phyloP scores from a whole-genome alignment of 1,140 invertebrate species.

The Pantala flavescens region DNA sequence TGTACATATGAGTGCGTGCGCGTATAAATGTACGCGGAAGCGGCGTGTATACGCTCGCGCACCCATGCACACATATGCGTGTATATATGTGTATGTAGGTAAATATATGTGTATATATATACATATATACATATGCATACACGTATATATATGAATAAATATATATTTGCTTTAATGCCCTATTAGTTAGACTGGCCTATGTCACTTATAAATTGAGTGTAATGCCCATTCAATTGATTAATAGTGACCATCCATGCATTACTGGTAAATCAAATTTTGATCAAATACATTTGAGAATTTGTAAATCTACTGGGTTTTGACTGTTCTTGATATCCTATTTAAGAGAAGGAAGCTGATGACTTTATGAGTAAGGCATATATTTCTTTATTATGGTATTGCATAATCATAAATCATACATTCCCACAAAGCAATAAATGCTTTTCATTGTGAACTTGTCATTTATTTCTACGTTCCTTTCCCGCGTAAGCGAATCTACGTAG shows the following conservation, averaged over 20 bases:
- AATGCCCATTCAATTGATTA: neutral
- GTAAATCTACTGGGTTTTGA: constrained; percentile 4
- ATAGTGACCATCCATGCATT: constrained; percentile 9
- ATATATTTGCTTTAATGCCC: constrained; percentile 1
- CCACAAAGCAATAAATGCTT: constrained; percentile 6
- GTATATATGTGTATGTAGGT: no score
- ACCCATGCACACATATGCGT: no score
- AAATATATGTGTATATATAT: neutral
- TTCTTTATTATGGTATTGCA: constrained; percentile 10
- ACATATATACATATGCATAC: no score
- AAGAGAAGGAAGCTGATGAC: constrained; percentile 4
- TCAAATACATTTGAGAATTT: constrained; percentile 8
- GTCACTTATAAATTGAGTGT: neutral
- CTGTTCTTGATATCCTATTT: constrained; percentile 10
- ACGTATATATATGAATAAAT: neutral
- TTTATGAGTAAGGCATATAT: constrained; percentile 10
- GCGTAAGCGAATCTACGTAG: no score
- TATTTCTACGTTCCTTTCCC: neutral
- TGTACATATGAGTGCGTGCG: no score
- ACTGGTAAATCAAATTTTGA: constrained; percentile 1
- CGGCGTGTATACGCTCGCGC: no score
- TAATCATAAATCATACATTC: constrained; percentile 10
- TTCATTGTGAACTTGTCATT: neutral
- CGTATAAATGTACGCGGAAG: no score
- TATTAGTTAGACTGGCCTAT: constrained; percentile 1